Evolutionary conservation across 2,888 invertebrate species (phyloP).

Genomic region (Antheraea assamensis): DNA sequence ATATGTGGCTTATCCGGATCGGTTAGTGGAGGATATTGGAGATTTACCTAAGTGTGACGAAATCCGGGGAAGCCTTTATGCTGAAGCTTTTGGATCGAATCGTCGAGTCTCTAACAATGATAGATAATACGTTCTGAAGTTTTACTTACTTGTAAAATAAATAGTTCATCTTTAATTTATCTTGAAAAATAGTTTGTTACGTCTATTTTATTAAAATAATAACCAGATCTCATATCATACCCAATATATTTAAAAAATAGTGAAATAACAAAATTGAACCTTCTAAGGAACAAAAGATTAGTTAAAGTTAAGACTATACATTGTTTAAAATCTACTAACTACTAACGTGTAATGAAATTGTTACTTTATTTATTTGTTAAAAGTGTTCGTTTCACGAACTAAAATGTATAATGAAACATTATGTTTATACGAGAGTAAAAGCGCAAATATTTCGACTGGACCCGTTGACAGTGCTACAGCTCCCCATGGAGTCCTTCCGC

Average conservation of each 20-base stretch:
- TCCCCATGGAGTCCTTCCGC: conserved; percentile 71
- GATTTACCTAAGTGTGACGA: conserved; percentile 74
- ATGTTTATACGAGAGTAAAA: not conserved
- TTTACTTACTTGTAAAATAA: conserved; percentile 28
- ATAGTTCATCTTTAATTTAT: not conserved
- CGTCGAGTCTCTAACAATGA: conserved; percentile 57
- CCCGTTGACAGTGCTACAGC: conserved; percentile 76
- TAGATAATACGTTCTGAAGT: conserved; percentile 51
- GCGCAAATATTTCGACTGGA: conserved; percentile 65
- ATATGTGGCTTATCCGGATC: conserved; percentile 55
- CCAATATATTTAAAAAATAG: not conserved
- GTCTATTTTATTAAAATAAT: not conserved
- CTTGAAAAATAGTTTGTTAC: not conserved
- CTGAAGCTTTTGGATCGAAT: conserved; percentile 56
- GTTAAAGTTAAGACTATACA: not conserved
- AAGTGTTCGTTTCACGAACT: not conserved
- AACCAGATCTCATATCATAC: not conserved
- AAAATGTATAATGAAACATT: not conserved
- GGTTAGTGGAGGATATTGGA: conserved; percentile 71
- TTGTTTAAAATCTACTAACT: not conserved
- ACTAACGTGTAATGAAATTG: too few relatives aligned
- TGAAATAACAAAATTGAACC: not conserved
- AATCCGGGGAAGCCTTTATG: conserved; percentile 67
- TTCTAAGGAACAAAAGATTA: not conserved
- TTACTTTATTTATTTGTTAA: too few relatives aligned